Percentiles rank a stretch among this genome's conserved stretches.
phyloP scores from a whole-genome alignment of 2,113 vertebrate genomes.

The Atrichornis clamosus region DNA sequence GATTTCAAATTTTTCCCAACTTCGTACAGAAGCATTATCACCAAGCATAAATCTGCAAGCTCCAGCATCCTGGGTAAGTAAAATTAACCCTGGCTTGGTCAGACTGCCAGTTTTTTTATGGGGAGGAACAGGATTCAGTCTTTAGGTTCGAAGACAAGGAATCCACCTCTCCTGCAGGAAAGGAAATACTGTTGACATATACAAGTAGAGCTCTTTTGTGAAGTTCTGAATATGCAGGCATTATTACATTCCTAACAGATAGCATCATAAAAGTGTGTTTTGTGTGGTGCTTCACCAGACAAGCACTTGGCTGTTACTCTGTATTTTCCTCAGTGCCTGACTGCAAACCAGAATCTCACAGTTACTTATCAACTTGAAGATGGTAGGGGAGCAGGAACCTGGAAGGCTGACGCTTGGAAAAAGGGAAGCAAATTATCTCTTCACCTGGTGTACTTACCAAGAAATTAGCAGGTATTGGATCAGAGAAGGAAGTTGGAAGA shows the following conservation, averaged over 20 bases:
- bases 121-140: background rate
- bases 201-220: accelerated
- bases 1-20: background rate
- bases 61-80: background rate
- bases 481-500: constrained; percentile 68
- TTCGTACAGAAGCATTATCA: background rate
- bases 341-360: background rate
- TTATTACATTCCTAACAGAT: background rate
- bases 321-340: background rate
- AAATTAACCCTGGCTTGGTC: background rate
- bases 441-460: constrained; percentile 42
- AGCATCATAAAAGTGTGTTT: background rate
- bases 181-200: background rate
- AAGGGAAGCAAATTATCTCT: background rate
- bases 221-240: background rate
- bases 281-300: background rate
- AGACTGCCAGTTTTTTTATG: background rate
- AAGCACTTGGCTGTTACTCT: background rate
- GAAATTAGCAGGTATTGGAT: constrained; percentile 6
- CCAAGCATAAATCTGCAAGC: background rate
- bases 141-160: background rate
- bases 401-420: background rate
- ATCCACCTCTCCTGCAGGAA: background rate
- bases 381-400: background rate
- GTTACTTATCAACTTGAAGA: background rate